Evolutionary conservation across 1,140 invertebrate species (phyloP).

Genomic region (Diploscapter pachys): DNA sequence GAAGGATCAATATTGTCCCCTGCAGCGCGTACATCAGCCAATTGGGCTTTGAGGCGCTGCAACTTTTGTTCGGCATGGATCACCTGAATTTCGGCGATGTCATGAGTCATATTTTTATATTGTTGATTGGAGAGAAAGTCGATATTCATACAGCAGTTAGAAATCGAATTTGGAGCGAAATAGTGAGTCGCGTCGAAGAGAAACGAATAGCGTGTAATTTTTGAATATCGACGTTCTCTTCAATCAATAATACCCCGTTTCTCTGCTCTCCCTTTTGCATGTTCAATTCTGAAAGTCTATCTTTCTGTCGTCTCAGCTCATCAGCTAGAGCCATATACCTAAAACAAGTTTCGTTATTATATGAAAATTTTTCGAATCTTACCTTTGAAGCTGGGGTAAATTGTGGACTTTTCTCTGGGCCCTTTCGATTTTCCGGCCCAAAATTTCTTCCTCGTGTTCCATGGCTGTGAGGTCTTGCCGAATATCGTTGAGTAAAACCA

Average conservation of each 20-base stretch:
- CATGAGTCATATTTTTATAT: background rate
- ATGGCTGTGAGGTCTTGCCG: constrained; percentile 27
- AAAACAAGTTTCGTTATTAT: too few relatives aligned
- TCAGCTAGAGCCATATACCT: background rate
- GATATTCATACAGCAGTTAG: too few relatives aligned
- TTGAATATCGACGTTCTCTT: too few relatives aligned
- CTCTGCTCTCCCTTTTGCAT: constrained; percentile 8
- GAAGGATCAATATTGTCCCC: constrained; percentile 14
- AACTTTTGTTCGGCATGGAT: constrained; percentile 10
- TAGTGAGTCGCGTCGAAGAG: too few relatives aligned
- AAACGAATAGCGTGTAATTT: too few relatives aligned
- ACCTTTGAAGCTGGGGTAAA: constrained; percentile 23
- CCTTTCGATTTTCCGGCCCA: constrained; percentile 22
- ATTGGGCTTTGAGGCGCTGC: constrained; percentile 8
- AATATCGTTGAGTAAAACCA: constrained; percentile 23
- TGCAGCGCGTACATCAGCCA: constrained; percentile 1
- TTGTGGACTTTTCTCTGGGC: constrained; percentile 22
- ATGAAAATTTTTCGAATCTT: background rate
- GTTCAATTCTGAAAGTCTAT: constrained; percentile 4
- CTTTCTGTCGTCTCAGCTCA: constrained; percentile 2
- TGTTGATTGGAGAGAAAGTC: background rate
- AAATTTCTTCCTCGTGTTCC: constrained; percentile 28
- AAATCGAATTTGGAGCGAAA: too few relatives aligned
- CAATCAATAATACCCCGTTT: background rate
- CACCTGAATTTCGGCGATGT: background rate